phyloP scores from a whole-genome alignment of 2,113 vertebrate genomes.

The Dolichallabes microphthalmus region DNA sequence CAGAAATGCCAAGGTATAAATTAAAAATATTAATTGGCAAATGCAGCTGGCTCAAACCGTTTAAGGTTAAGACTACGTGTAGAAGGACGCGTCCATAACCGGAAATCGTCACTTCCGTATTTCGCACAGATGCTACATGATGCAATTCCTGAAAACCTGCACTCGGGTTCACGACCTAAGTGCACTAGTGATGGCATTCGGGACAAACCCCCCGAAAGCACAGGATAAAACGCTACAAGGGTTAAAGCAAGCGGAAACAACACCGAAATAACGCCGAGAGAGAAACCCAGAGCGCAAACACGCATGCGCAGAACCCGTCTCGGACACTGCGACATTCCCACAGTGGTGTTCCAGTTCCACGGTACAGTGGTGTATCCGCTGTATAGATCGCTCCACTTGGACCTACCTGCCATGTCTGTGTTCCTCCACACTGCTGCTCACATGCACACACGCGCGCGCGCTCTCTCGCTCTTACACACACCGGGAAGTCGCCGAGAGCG shows the following conservation, averaged over 20 bases:
- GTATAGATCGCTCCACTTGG: neutral
- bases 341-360: too few relatives aligned
- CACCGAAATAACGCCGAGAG: too few relatives aligned
- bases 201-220: neutral
- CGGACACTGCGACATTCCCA: neutral
- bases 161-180: neutral
- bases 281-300: too few relatives aligned
- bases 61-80: neutral
- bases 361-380: neutral
- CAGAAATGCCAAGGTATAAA: too few relatives aligned
- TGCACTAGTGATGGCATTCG: neutral
- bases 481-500: fast-evolving
- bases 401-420: conserved; percentile 30
- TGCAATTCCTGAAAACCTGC: neutral
- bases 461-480: too few relatives aligned
- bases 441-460: neutral
- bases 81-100: neutral
- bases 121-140: fast-evolving
- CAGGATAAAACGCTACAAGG: neutral
- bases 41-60: neutral
- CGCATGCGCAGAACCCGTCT: neutral
- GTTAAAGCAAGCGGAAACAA: neutral
- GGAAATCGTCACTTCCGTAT: neutral
- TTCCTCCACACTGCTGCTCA: too few relatives aligned
- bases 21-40: neutral